Evolutionary conservation across 1,140 invertebrate species (phyloP).

Genomic region (Aleiodes sp.): DNA sequence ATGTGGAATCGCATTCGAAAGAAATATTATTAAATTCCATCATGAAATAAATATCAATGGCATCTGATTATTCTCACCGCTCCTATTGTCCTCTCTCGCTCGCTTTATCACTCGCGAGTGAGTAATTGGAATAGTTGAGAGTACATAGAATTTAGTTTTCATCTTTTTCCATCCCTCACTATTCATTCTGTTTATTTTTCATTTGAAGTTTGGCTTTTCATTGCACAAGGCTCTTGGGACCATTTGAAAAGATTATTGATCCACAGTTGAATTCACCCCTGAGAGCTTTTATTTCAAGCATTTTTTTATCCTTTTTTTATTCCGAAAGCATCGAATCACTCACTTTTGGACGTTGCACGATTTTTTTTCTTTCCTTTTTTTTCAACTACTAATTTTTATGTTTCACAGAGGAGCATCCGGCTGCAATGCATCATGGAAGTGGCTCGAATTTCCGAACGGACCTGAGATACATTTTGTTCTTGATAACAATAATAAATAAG

Average conservation of each 20-base stretch:
- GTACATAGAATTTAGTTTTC: too few species aligned
- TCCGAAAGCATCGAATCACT: neutral
- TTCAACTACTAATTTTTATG: too few species aligned
- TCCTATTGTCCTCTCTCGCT: too few species aligned
- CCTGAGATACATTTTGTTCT: slow-evolving; percentile 47
- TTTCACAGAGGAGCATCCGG: slow-evolving; percentile 65
- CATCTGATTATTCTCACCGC: too few species aligned
- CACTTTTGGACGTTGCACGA: neutral
- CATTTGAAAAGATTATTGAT: slow-evolving; percentile 6
- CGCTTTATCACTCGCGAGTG: too few species aligned
- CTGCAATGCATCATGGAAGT: slow-evolving; percentile 66
- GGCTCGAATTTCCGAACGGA: slow-evolving; percentile 50
- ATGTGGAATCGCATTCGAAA: too few species aligned
- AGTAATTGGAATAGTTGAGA: too few species aligned
- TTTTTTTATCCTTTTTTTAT: neutral
- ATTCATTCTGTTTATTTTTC: neutral
- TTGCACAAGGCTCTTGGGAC: neutral
- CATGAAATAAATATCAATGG: too few species aligned
- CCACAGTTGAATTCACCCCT: neutral
- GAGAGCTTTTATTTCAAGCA: neutral
- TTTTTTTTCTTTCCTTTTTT: neutral
- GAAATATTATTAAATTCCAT: too few species aligned
- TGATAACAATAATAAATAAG: slow-evolving; percentile 49
- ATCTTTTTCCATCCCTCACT: too few species aligned
- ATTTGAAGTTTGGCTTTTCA: neutral